Percentiles rank a stretch among this genome's conserved stretches.
phyloP scores from a whole-genome alignment of 2,888 invertebrate genomes.

The Idaea biselata region DNA sequence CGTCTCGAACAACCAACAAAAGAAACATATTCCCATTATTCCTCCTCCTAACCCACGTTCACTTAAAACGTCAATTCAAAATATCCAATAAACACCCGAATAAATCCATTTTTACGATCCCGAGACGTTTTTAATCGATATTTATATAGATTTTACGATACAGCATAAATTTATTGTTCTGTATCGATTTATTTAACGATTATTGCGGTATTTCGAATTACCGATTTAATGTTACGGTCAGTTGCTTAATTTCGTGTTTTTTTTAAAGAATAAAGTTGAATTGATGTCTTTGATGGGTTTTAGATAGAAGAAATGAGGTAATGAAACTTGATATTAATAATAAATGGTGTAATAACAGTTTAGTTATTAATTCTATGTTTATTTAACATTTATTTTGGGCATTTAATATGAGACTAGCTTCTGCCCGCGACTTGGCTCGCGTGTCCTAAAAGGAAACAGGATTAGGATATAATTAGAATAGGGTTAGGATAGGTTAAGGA shows the following conservation, averaged over 20 bases:
- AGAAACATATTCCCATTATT: background rate
- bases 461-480: too few relatives aligned
- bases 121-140: slow-evolving; percentile 48
- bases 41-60: background rate
- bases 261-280: background rate
- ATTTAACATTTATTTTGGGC: background rate
- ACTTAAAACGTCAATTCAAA: slow-evolving; percentile 26
- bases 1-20: background rate
- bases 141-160: slow-evolving; percentile 43
- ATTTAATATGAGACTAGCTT: too few relatives aligned
- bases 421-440: too few relatives aligned
- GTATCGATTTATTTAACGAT: slow-evolving; percentile 70
- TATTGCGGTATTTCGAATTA: slow-evolving; percentile 48
- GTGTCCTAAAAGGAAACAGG: too few relatives aligned
- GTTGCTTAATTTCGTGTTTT: background rate
- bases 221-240: background rate
- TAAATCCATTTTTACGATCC: slow-evolving; percentile 49
- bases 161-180: slow-evolving; percentile 51
- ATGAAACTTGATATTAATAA: background rate
- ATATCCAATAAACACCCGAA: slow-evolving; percentile 39
- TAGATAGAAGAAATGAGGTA: background rate
- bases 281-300: background rate
- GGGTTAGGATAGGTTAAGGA: too few relatives aligned
- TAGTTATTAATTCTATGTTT: background rate
- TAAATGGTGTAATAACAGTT: background rate